Evolutionary conservation across 2,113 vertebrate genomes (phyloP), one percentile per base, ranked within the genome.

Genomic region (Mastomys natalensis): DNA sequence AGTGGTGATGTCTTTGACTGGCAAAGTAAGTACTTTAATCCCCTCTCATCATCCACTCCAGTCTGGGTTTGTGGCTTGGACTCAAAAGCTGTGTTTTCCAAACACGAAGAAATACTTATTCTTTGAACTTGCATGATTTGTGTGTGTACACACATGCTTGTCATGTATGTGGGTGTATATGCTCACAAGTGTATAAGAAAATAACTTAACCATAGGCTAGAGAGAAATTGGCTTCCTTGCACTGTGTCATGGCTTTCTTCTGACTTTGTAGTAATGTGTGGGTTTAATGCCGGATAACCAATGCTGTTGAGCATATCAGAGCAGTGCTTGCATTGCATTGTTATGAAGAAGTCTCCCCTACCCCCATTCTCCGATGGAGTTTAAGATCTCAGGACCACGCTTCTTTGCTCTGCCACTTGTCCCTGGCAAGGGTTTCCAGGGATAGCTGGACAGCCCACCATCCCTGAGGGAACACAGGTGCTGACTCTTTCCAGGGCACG

Each of bases 1-100:
- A 93, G 64, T 68, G n/a, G 76, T 17, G 19, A 94, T 95, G 89
- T 62, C 97, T 97, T 96, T 93, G 93, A 95, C 80, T 88, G 60
- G 58, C 37, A 89, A 93, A 95, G 64, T 97, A 86, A 97, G 96
- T 94, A 89, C 95, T 97, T 97, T 96, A 95, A 97, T 95, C 78
- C 40, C 4, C 1, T 45, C 70, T 96, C 92, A 94, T 97, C 82
- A 84, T 95, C 96, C 91, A 82, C 93, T 87, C 97, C 77, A 91
- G 77, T 93, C 95, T 87, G 51, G 48, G 93, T 97, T 95, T 87
- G n/a, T 72, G 84, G 90, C 77, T 95, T 48, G 95, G 95, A 97
- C 88, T 94, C 58, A 80, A 97, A 97, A 97, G 78, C 58, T 82
- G 21, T 74, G 58, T 60, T 95, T 97, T 48, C 74, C 95, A 95